phyloP scores from a whole-genome alignment of 2,797 vertebrate species.

The Pachyuromys duprasi region DNA sequence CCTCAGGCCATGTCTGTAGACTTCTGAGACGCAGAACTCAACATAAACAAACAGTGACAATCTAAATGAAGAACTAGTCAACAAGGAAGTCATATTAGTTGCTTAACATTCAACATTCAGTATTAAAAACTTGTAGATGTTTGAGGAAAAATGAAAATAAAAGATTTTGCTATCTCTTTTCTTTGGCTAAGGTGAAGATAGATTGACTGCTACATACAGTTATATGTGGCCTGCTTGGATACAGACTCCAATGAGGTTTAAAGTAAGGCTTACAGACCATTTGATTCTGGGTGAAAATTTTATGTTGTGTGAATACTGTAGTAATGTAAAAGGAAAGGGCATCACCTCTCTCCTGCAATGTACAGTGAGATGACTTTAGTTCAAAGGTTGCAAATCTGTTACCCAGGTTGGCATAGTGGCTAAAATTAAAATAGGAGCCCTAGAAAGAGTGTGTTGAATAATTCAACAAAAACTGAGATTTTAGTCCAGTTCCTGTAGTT shows the following conservation, averaged over 20 bases:
- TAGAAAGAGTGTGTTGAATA: background rate
- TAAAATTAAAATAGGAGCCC: slow-evolving; percentile 36
- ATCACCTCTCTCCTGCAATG: background rate
- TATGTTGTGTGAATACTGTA: background rate
- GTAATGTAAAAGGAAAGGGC: background rate
- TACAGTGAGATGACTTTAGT: background rate
- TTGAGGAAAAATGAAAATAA: background rate
- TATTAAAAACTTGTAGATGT: background rate
- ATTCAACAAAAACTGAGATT: background rate
- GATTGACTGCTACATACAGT: background rate
- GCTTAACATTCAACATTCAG: background rate
- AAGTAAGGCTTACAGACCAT: background rate
- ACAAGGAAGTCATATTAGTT: background rate
- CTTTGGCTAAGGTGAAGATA: background rate
- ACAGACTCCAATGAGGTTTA: background rate
- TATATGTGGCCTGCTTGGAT: background rate
- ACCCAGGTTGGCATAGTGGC: background rate
- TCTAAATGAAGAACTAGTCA: background rate
- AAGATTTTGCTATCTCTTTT: background rate
- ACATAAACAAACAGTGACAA: background rate
- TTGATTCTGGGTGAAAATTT: background rate
- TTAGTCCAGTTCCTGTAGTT: background rate
- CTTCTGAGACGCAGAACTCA: background rate
- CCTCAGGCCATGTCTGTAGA: background rate
- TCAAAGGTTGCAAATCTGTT: background rate